Evolutionary conservation across 2,888 invertebrate genomes (phyloP).

Genomic region (Hofmannophila pseudospretella): DNA sequence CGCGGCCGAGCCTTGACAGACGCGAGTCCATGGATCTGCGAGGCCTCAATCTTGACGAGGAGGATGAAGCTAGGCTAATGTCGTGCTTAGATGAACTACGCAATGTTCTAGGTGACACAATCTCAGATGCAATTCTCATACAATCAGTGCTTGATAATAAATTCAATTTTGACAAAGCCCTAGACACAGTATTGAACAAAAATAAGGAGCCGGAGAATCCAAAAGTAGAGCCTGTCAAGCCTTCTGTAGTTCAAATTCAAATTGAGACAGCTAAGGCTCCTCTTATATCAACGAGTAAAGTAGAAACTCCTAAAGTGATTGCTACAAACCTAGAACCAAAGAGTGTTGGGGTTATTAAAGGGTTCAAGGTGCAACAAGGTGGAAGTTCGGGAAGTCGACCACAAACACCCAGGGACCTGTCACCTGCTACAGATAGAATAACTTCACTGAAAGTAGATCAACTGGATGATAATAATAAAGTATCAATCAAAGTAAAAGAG

Average conservation of each 20-base stretch:
- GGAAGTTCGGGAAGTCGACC: constrained; percentile 42
- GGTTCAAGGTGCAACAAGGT: constrained; percentile 72
- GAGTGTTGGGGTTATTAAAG: constrained; percentile 67
- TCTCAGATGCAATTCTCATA: constrained; percentile 84
- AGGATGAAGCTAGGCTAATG: constrained; percentile 85
- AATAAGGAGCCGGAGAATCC: constrained; percentile 29
- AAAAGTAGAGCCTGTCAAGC: constrained; percentile 30
- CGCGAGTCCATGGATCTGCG: constrained; percentile 72
- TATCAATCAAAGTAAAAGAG: constrained; percentile 66
- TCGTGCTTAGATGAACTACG: constrained; percentile 91
- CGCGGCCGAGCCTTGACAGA: constrained; percentile 37
- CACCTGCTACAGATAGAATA: constrained; percentile 81
- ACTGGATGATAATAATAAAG: constrained; percentile 57
- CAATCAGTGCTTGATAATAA: constrained; percentile 84
- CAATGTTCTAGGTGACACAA: constrained; percentile 86
- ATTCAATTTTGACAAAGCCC: constrained; percentile 84
- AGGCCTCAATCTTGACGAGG: constrained; percentile 75
- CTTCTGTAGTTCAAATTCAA: constrained; percentile 26
- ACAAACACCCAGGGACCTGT: constrained; percentile 81
- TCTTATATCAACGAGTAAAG: constrained; percentile 35
- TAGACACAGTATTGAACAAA: constrained; percentile 83
- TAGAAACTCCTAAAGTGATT: constrained; percentile 46
- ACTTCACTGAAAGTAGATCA: constrained; percentile 58
- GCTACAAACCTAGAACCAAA: constrained; percentile 65
- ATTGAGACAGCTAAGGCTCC: constrained; percentile 45